Percentiles rank a stretch among this genome's conserved stretches.
Conservation (phyloP, 35 echinoderm and acorn worm genomes). For the Diadema setosum region DNA sequence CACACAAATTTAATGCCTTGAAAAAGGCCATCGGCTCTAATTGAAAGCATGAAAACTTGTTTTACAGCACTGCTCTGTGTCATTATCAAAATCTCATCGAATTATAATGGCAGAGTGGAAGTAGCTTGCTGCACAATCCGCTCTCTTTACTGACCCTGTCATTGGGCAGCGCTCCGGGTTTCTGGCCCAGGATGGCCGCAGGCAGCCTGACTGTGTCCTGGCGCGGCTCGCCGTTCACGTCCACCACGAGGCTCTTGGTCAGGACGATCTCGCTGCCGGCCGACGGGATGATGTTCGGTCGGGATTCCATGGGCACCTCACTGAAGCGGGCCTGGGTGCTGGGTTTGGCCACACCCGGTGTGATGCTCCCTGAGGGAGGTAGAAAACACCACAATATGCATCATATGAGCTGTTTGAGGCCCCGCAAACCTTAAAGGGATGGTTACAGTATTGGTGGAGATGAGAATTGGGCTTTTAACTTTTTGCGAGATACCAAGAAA, state of each 20-base stretch:
- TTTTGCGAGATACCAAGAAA: too few species aligned
- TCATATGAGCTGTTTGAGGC: too few species aligned
- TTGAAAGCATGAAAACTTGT: too few species aligned
- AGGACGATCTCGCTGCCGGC: conserved; percentile 59
- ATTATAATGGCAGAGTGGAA: too few species aligned
- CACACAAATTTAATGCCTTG: too few species aligned
- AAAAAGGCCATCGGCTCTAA: too few species aligned
- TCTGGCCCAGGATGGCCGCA: conserved; percentile 89
- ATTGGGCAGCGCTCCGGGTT: conserved; percentile 86
- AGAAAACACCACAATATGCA: background rate
- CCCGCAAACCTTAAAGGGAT: too few species aligned
- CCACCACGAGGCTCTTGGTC: conserved; percentile 52
- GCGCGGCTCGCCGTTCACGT: conserved; percentile 72
- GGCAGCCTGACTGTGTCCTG: conserved; percentile 75
- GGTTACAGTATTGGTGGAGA: too few species aligned
- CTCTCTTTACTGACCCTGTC: conserved; percentile 64
- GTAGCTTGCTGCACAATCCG: too few species aligned
- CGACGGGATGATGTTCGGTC: conserved; percentile 35
- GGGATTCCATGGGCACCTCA: background rate
- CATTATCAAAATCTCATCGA: too few species aligned
- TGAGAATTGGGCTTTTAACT: too few species aligned
- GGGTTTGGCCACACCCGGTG: background rate
- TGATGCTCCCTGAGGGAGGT: background rate
- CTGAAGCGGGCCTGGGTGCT: background rate
- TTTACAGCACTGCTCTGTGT: too few species aligned